Base-by-base conservation (phyloP, 2,113 vertebrate genomes). In the Lamprotornis superbus region DNA sequence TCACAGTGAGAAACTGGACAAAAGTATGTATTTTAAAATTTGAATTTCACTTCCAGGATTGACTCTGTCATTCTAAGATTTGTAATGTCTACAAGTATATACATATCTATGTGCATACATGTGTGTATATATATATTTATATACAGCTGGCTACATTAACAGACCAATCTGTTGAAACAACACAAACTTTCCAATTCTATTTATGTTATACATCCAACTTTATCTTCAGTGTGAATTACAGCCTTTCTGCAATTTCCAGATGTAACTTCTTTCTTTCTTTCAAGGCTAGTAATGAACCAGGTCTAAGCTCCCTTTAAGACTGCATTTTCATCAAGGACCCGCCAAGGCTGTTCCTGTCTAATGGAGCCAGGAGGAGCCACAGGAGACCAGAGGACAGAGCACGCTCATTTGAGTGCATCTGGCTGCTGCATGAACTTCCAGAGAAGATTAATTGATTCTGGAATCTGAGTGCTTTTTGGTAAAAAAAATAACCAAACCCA, bases 221-320 rank as follows among this genome's bases (percentile, higher is more conserved):
- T 94, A 90, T 95, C 94, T 96, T 80, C 56, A 57, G 13, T 35
- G 52, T 90, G 68, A 83, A 77, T 95, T 94, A 79, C 42, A 49
- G 15, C 35, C 76, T 86, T 80, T 91, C 47, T 94, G 82, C 50
- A 89, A 24, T 88, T 93, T 91, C 82, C 91, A 94, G 90, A 85
- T 94, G 67, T 87, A 83, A 80, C 30, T 80, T 75, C 20, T 68
- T 90, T 80, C 50, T 64, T 84, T 80, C 55, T 69, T 85, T 90
- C 78, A 80, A 83, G 92, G 28, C 24, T 23, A 30, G 55, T 50
- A 84, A 88, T 74, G 91, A 88, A 82, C 67, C 65, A 89, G 61
- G 60, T 84, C 44, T 91, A 47, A 95, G 40, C 40, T 90, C 74
- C 56, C 21, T 70, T 63, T 90, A 74, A 83, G 30, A 42, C 39